Percentiles rank a stretch among this genome's conserved stretches.
These are phyloP conservation scores for Sporophila hypoxantha DNA, from an alignment of 2,113 vertebrate genomes.

Conservation along the genomic window DNA sequence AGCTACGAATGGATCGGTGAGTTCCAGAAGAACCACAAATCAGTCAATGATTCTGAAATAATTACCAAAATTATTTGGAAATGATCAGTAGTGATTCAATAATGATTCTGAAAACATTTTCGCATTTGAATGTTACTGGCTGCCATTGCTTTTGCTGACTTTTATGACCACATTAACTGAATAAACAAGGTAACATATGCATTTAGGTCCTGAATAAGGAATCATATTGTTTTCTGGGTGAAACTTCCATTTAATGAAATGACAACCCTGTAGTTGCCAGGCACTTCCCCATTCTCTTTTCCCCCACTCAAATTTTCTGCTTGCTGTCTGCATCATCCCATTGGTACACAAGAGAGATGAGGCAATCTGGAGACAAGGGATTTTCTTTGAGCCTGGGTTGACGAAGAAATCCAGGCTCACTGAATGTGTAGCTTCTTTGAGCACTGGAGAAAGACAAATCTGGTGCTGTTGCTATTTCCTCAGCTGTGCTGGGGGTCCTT, in stretches of 20 bases:
- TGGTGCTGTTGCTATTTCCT: neutral
- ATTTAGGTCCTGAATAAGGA: neutral
- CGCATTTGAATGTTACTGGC: neutral
- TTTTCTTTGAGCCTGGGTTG: neutral
- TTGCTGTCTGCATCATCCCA: neutral
- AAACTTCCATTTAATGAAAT: neutral
- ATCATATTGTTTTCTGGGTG: neutral
- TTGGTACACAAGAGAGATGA: neutral
- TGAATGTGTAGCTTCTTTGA: neutral
- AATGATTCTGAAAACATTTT: neutral
- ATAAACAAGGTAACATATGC: neutral
- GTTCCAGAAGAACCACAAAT: neutral
- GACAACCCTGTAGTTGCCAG: neutral
- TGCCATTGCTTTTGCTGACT: neutral
- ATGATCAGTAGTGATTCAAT: neutral
- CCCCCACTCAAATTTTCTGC: neutral
- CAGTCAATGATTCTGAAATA: neutral
- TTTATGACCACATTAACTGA: neutral
- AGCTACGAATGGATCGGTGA: slow-evolving; percentile 88
- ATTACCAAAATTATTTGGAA: neutral
- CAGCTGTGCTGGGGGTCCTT: neutral
- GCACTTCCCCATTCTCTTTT: neutral
- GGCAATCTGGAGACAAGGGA: neutral
- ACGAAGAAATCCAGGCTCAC: neutral
- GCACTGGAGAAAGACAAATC: neutral